Percentiles rank a stretch among this genome's conserved stretches.
Evolutionary conservation across 2,113 vertebrate genomes (phyloP).

Genomic region (Anoplopoma fimbria): DNA sequence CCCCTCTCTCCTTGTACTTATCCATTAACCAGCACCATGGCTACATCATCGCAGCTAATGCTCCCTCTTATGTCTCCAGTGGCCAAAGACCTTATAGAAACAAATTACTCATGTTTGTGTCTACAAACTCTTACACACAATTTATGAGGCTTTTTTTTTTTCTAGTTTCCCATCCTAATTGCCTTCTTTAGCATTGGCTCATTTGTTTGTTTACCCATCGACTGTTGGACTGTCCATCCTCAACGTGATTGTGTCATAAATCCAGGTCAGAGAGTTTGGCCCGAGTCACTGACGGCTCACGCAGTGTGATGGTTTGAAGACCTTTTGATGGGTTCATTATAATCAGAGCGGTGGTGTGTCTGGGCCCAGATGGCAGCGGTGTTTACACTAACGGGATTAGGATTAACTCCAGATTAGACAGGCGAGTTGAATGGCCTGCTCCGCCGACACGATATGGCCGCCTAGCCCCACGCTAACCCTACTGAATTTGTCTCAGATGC

Average conservation of each 20-base stretch:
- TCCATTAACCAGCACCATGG: conserved; percentile 61
- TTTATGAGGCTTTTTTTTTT: background rate
- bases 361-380: conserved; percentile 75
- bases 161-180: background rate
- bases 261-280: conserved; percentile 37
- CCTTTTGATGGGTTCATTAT: conserved; percentile 73
- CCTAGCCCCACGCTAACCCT: conserved; percentile 24
- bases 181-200: background rate
- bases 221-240: conserved; percentile 3
- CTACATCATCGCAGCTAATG: conserved; percentile 50
- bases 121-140: background rate
- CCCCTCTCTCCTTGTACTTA: conserved; percentile 24
- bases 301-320: conserved; percentile 36
- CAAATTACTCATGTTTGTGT: conserved; percentile 26
- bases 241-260: conserved; percentile 12
- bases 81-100: conserved; percentile 22
- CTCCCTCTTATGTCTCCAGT: conserved; percentile 30
- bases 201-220: conserved; percentile 12
- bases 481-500: conserved; percentile 29
- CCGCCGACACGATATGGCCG: conserved; percentile 43
- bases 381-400: conserved; percentile 80
- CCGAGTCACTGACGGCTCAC: background rate
- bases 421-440: conserved; percentile 65
- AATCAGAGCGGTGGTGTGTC: conserved; percentile 61
- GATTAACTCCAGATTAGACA: conserved; percentile 79